phyloP scores from a whole-genome alignment of 35 echinoderm and acorn worm genomes.

The Nesometra sesokonis region DNA sequence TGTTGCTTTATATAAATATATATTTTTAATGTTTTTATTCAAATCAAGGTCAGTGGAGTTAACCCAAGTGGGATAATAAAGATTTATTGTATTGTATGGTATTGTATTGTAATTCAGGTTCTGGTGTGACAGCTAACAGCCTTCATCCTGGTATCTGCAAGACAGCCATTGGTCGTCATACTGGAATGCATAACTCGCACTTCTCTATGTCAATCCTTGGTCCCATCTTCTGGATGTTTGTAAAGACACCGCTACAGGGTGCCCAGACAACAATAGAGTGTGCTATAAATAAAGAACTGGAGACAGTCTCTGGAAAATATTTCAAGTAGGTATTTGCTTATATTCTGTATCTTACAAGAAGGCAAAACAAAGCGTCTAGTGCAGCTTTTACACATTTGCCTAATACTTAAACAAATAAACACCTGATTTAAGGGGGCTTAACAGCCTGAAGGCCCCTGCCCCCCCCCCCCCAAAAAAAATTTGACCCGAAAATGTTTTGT shows the following conservation, averaged over 20 bases:
- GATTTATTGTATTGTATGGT: not conserved
- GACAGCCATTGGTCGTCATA: slow-evolving; percentile 71
- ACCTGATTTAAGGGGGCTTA: too few species aligned
- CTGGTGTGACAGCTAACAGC: slow-evolving; percentile 81
- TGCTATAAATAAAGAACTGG: slow-evolving; percentile 62
- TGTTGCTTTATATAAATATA: too few species aligned
- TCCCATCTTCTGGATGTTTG: slow-evolving; percentile 83
- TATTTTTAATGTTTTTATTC: too few species aligned
- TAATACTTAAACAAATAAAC: too few species aligned
- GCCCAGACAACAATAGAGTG: slow-evolving; percentile 76
- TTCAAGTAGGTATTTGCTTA: slow-evolving; percentile 34
- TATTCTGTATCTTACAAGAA: too few species aligned
- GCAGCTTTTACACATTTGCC: too few species aligned
- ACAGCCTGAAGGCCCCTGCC: too few species aligned
- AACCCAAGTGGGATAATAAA: too few species aligned
- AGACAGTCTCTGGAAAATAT: slow-evolving; percentile 68
- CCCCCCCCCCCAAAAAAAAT: too few species aligned
- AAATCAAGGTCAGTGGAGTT: too few species aligned
- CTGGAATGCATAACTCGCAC: slow-evolving; percentile 57
- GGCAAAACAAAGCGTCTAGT: too few species aligned
- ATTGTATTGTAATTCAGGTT: slow-evolving; percentile 19
- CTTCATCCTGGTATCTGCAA: slow-evolving; percentile 81
- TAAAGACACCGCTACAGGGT: slow-evolving; percentile 67
- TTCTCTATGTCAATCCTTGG: slow-evolving; percentile 63
- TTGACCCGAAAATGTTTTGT: too few species aligned